A percentile compares a stretch with the other conserved stretches of the same genome.
phyloP scores from a whole-genome alignment of 2,113 vertebrate species.

The Nycticryphes semicollaris region DNA sequence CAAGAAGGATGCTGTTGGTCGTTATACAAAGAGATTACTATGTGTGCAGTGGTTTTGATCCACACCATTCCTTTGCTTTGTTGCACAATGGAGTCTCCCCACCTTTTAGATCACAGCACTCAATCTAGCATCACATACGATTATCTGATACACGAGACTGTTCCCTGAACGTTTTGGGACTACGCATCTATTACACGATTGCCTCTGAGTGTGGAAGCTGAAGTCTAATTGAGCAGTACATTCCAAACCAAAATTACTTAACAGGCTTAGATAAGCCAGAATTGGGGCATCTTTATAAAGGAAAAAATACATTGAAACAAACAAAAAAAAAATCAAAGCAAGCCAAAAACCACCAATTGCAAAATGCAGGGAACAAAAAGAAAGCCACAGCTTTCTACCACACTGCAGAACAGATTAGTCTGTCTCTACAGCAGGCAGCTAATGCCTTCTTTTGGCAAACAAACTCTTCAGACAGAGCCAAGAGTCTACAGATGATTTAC shows the following conservation, averaged over 20 bases:
- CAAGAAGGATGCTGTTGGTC: background rate
- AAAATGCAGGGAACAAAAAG: conserved; percentile 24
- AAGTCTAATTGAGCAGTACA: background rate
- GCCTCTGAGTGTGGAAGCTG: background rate
- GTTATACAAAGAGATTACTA: background rate
- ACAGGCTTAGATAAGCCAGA: background rate
- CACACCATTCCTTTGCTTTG: background rate
- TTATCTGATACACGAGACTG: background rate
- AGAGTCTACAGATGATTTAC: conserved; percentile 50
- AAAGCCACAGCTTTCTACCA: background rate
- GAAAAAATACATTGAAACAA: background rate
- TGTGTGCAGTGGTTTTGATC: background rate
- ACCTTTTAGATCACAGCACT: background rate
- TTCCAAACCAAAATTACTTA: background rate
- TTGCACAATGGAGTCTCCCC: background rate
- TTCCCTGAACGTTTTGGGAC: background rate
- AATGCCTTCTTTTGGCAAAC: conserved; percentile 54
- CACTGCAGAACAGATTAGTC: conserved; percentile 8
- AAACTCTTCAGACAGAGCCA: conserved; percentile 33
- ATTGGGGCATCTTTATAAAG: background rate
- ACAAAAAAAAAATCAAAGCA: background rate
- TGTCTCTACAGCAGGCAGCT: conserved; percentile 31
- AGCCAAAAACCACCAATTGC: background rate
- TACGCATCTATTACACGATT: background rate
- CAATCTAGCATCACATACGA: background rate